Conservation (phyloP, 1,140 invertebrate genomes). For the Aphidius gifuensis region DNA sequence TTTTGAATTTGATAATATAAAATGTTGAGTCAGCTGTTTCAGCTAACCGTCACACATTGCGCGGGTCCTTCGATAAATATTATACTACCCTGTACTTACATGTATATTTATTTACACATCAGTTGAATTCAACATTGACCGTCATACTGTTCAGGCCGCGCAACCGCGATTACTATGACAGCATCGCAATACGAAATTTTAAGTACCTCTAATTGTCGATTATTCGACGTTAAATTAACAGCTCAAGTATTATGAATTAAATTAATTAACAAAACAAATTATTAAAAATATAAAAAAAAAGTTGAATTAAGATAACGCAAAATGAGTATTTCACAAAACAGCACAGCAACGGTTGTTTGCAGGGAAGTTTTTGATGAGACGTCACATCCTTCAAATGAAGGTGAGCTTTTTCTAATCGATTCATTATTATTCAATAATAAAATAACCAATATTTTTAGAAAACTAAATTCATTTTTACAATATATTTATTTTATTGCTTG, state of each 20-base stretch:
- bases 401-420: slow-evolving; percentile 46
- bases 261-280: not conserved
- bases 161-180: slow-evolving; percentile 19
- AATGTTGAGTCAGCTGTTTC: not conserved
- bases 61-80: not conserved
- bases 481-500: not conserved
- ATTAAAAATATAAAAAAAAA: too few relatives aligned
- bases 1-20: too few relatives aligned
- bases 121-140: slow-evolving; percentile 51
- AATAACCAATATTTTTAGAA: not conserved
- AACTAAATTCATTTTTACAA: not conserved
- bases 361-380: slow-evolving; percentile 79
- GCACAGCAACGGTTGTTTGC: slow-evolving; percentile 65
- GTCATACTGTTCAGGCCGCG: slow-evolving; percentile 30
- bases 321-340: slow-evolving; percentile 55
- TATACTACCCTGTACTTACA: slow-evolving; percentile 40
- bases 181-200: not conserved
- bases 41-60: not conserved
- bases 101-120: too few relatives aligned
- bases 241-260: slow-evolving; percentile 26
- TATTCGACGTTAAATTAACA: too few relatives aligned
- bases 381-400: slow-evolving; percentile 74
- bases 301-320: not conserved
- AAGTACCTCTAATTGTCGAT: not conserved
- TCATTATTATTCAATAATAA: not conserved